A percentile compares a stretch with the other conserved stretches of the same genome.
phyloP scores from a whole-genome alignment of 2,113 vertebrate genomes.

The Panurus biarmicus region DNA sequence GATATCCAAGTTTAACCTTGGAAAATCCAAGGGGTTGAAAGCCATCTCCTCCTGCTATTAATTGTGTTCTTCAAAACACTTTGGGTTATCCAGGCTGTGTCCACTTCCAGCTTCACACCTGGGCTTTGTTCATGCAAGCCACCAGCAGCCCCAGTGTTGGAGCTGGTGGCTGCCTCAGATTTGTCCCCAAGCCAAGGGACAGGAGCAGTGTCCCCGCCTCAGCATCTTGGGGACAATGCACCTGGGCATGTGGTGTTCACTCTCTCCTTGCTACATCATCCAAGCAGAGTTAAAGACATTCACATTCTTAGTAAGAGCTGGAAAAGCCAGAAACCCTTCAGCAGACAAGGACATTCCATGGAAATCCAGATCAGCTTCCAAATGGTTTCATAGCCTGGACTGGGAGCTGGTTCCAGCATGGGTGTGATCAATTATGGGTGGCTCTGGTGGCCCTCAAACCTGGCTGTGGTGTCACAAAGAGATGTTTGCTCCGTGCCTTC shows the following conservation, averaged over 20 bases:
- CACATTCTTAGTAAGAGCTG: too few relatives aligned
- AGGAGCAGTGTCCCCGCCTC: fast-evolving
- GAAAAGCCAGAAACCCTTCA: neutral
- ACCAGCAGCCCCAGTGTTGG: neutral
- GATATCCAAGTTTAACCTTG: neutral
- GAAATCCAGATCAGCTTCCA: neutral
- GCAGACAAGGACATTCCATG: neutral
- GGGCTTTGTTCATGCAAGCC: neutral
- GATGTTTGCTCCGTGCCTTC: fast-evolving
- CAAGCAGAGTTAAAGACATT: neutral
- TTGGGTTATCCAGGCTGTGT: neutral
- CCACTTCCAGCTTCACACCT: fast-evolving
- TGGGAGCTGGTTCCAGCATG: neutral
- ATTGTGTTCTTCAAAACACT: neutral
- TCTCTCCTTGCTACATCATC: neutral
- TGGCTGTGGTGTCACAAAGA: neutral
- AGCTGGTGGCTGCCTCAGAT: neutral
- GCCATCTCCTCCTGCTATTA: fast-evolving
- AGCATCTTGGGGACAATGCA: neutral
- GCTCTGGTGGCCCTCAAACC: neutral
- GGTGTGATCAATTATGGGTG: neutral
- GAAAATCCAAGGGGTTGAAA: neutral
- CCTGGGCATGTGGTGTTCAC: fast-evolving
- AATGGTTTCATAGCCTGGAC: neutral
- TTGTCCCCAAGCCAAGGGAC: neutral